Evolutionary conservation across 2,797 vertebrate genomes (phyloP), one percentile per base, ranked within the genome.

Genomic region (Acipenser ruthenus): DNA sequence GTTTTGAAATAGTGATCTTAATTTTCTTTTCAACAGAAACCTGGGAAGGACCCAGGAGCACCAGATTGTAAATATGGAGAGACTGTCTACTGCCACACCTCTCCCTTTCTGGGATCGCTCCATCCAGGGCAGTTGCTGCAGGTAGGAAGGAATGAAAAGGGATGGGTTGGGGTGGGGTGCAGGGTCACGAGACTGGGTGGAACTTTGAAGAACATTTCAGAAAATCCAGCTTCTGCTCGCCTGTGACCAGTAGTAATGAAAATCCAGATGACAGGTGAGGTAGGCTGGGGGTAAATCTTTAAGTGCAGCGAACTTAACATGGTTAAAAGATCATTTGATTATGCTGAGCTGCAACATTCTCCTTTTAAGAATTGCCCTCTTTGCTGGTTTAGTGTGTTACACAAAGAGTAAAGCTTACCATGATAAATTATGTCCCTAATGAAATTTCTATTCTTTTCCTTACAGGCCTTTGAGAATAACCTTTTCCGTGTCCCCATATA

Each of bases 61-160:
- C 97, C 97, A 0, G 97, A 99, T 77, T 99, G 93, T 78, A 98
- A 98, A 84, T 99, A 97, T 18, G 96, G 97, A 78, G 96, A 99
- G 85, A 99, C 96, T 0, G 93, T 99, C 65, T 99, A 99, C 74
- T 98, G 96, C 75, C 97, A 99, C 80, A 99, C 96, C 0, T 99
- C 97, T 12, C 97, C 96, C 0, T 99, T 99, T 78, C 85, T 99
- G 55, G 97, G 97, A 49, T 99, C 97, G 67, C 87, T 99, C 50
- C 97, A 99, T 79, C 96, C 97, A 63, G 97, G 97, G 62, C 97
- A 99, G 70, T 88, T 98, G 68, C 84, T 99, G 12, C 97, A 95
- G 92, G 97, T 98, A 65, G 84, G 82, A 63, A 0, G 6, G n/a
- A 52, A 23, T 23, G 0, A 64, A 8, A 49, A 60, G 51, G 51